phyloP scores from a whole-genome alignment of 1,140 invertebrate species.

The Acromyrmex heyeri region DNA sequence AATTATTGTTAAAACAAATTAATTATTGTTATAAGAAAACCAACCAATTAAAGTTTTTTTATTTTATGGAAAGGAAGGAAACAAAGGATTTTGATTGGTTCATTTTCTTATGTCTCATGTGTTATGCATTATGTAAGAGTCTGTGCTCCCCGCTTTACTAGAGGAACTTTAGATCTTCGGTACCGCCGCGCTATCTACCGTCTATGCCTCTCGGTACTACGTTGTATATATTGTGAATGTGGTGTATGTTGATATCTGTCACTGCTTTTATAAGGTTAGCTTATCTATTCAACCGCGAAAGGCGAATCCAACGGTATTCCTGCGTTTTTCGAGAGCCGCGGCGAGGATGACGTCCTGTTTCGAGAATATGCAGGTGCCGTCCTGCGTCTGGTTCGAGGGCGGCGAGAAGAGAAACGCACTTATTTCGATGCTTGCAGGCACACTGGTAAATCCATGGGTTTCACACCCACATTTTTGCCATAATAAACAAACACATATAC shows the following conservation, averaged over 20 bases:
- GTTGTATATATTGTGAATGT: not conserved
- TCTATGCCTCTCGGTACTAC: not conserved
- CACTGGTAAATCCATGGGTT: conserved; percentile 89
- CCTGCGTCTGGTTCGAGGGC: conserved; percentile 89
- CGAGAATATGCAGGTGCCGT: conserved; percentile 86
- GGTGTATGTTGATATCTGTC: conserved; percentile 51
- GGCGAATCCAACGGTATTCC: not conserved
- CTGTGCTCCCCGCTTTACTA: no score
- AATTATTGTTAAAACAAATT: no score
- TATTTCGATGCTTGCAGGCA: conserved; percentile 93
- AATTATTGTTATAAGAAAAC: no score
- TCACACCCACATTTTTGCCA: not conserved
- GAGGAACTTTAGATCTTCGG: no score
- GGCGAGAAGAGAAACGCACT: conserved; percentile 93
- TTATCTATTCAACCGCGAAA: not conserved
- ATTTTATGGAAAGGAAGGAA: no score
- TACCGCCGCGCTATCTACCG: no score
- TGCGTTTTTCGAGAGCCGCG: not conserved
- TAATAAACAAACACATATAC: not conserved
- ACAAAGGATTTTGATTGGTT: no score
- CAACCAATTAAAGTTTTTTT: no score
- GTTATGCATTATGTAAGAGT: no score
- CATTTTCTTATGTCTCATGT: no score
- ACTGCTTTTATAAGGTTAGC: conserved; percentile 63
- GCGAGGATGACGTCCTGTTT: conserved; percentile 83